Percentiles rank a stretch among this genome's conserved stretches.
These are phyloP conservation scores for Pissodes strobi DNA, from an alignment of 1,140 invertebrate species.

Conservation along the genomic window DNA sequence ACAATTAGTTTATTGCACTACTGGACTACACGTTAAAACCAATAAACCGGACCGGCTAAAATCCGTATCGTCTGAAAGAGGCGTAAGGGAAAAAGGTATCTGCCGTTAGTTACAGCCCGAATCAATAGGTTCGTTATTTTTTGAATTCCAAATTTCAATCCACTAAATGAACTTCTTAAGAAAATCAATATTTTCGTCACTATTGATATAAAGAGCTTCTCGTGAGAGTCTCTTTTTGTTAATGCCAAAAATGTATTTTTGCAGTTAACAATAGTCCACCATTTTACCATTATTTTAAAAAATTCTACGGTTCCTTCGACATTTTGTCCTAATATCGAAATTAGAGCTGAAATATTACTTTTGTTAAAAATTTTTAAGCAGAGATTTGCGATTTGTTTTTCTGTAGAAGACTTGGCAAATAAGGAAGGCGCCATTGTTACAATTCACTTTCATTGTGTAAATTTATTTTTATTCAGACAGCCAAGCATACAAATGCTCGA, in stretches of 20 bases:
- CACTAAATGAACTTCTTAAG: background rate
- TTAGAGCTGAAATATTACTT: background rate
- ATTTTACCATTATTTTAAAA: background rate
- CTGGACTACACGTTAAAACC: too few relatives aligned
- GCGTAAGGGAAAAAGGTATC: background rate
- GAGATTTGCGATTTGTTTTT: too few relatives aligned
- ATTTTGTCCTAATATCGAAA: background rate
- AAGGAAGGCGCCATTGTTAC: background rate
- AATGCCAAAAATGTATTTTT: background rate
- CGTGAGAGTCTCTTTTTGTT: too few relatives aligned
- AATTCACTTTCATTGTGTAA: background rate
- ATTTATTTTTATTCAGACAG: background rate
- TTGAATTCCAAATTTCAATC: background rate
- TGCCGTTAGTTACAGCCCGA: background rate
- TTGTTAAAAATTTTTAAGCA: background rate
- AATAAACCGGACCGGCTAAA: too few relatives aligned
- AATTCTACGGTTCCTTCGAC: background rate
- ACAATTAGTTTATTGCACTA: too few relatives aligned
- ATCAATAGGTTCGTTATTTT: background rate
- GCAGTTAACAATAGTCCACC: background rate
- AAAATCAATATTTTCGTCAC: background rate
- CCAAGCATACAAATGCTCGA: too few relatives aligned
- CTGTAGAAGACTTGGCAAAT: too few relatives aligned
- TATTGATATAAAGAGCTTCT: too few relatives aligned
- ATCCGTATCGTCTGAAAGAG: too few relatives aligned